Conservation (phyloP, 2,888 invertebrate genomes). For the Cheiracanthium punctorium region DNA sequence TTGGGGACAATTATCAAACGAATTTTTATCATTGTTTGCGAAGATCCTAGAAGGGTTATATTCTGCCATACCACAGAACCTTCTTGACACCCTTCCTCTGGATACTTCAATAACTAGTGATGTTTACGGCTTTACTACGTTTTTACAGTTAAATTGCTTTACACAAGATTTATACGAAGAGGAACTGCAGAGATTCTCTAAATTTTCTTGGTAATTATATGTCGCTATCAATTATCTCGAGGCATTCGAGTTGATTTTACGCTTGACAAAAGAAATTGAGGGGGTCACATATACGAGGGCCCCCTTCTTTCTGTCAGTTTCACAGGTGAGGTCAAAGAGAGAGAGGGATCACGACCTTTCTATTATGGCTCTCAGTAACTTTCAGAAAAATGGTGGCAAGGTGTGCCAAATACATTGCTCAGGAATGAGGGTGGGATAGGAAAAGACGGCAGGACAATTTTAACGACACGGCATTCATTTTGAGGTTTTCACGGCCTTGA, state of each 20-base stretch:
- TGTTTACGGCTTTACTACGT: too few relatives aligned
- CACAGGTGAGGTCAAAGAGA: conserved; percentile 17
- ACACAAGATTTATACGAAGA: too few relatives aligned
- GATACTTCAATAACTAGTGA: too few relatives aligned
- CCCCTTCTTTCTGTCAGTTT: conserved; percentile 9
- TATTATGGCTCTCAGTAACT: conserved; percentile 6
- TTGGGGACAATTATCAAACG: too few relatives aligned
- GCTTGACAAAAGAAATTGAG: conserved; percentile 7
- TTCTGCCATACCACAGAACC: too few relatives aligned
- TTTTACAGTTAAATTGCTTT: too few relatives aligned
- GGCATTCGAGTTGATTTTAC: background rate
- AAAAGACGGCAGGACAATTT: conserved; percentile 15
- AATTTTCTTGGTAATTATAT: conserved; percentile 17
- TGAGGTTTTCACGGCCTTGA: background rate
- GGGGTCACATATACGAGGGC: background rate
- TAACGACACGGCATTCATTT: conserved; percentile 19
- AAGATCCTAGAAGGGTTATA: too few relatives aligned
- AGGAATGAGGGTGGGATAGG: conserved; percentile 25
- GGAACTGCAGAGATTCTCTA: background rate
- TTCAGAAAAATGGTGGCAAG: background rate
- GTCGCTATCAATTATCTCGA: conserved; percentile 8
- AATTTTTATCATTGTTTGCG: too few relatives aligned
- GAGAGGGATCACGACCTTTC: conserved; percentile 5
- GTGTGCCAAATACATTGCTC: conserved; percentile 3
- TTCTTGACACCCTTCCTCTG: too few relatives aligned